These are phyloP conservation scores for Thrips palmi DNA, from an alignment of 1,140 invertebrate genomes.

Conservation along the genomic window DNA sequence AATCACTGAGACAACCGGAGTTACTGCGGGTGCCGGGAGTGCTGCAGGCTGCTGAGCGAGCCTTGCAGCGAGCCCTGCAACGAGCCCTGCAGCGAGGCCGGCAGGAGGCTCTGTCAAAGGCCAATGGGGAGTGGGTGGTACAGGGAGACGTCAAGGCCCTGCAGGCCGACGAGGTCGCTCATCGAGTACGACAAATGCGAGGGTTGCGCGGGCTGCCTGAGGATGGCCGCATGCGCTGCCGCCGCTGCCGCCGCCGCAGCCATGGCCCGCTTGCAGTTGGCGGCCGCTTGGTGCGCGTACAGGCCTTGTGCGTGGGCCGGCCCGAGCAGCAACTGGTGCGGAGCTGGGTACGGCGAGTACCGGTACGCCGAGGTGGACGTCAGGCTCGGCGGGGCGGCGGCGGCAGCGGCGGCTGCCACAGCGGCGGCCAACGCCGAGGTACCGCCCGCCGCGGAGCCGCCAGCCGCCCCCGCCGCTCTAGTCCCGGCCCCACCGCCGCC, in stretches of 20 bases:
- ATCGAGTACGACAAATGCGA: constrained; percentile 42
- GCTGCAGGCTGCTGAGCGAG: too few relatives aligned
- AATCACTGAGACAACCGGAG: too few relatives aligned
- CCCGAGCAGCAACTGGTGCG: constrained; percentile 13
- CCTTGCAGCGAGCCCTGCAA: too few relatives aligned
- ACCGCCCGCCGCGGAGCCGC: constrained; percentile 22
- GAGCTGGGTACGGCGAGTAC: constrained; percentile 33
- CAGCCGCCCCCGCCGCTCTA: too few relatives aligned
- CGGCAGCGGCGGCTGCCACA: constrained; percentile 32
- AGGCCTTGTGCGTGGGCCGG: constrained; percentile 19
- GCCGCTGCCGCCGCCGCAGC: constrained; percentile 25
- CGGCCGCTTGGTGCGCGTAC: constrained; percentile 29
- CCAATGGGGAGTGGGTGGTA: constrained; percentile 9
- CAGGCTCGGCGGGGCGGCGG: constrained; percentile 20
- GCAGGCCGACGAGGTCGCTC: constrained; percentile 44
- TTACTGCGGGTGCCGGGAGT: too few relatives aligned
- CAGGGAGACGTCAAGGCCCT: constrained; percentile 20
- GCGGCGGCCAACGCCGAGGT: constrained; percentile 34
- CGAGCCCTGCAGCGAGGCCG: too few relatives aligned
- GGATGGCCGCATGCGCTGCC: constrained; percentile 21
- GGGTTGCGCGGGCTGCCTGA: constrained; percentile 22
- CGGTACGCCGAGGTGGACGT: constrained; percentile 24
- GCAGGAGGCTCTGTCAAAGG: constrained; percentile 6
- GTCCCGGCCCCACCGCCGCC: constrained; percentile 17
- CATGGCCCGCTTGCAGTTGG: constrained; percentile 28